phyloP scores from a whole-genome alignment of 2,888 invertebrate species.

The Neoscelio sp. region DNA sequence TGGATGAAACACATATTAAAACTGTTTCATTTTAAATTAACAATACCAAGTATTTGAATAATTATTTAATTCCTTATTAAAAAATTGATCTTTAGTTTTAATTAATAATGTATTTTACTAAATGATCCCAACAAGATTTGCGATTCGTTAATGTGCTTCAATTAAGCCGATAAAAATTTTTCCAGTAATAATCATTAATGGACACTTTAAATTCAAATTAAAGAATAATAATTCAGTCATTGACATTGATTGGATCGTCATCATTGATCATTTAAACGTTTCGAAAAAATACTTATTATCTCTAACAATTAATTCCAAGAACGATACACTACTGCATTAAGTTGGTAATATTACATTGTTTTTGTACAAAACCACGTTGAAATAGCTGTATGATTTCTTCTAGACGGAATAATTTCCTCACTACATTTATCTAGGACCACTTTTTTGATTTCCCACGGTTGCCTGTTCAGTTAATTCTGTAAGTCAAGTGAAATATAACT shows the following conservation, averaged over 20 bases:
- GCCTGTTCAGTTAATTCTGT: slow-evolving; percentile 58
- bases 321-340: slow-evolving; percentile 23
- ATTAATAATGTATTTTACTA: no score
- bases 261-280: slow-evolving; percentile 48
- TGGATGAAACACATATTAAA: no score
- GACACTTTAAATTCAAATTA: neutral
- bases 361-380: slow-evolving; percentile 45
- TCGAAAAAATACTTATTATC: slow-evolving; percentile 20
- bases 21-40: no score
- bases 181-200: no score
- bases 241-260: slow-evolving; percentile 61
- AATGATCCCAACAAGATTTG: no score
- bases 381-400: slow-evolving; percentile 39
- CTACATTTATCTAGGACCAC: slow-evolving; percentile 58
- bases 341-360: slow-evolving; percentile 58
- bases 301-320: slow-evolving; percentile 41
- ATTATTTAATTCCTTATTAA: no score
- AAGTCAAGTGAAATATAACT: slow-evolving; percentile 64
- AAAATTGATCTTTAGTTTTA: no score
- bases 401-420: slow-evolving; percentile 57
- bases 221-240: slow-evolving; percentile 16
- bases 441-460: slow-evolving; percentile 68
- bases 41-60: no score
- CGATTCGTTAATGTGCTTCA: no score
- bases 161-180: no score